Evolutionary conservation across 1,140 invertebrate genomes (phyloP).

Genomic region (Cydia amplana): DNA sequence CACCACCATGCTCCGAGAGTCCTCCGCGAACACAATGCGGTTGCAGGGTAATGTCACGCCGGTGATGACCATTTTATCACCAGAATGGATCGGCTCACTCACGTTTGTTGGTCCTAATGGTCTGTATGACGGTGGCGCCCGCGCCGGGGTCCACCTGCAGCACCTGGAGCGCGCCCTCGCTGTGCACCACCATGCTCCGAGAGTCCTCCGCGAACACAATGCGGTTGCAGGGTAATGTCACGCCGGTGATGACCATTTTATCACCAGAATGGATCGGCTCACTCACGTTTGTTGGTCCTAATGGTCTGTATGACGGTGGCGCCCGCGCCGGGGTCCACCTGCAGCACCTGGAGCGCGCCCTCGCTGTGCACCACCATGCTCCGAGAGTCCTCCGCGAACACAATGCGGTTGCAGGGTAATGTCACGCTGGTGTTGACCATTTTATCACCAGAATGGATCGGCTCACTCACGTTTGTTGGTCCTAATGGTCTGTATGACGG

Average conservation of each 20-base stretch:
- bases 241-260: constrained; percentile 67
- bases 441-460: too few relatives aligned
- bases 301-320: constrained; percentile 63
- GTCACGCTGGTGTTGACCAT: not conserved
- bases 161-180: constrained; percentile 52
- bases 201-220: constrained; percentile 75
- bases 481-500: constrained; percentile 57
- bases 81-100: constrained; percentile 38
- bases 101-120: constrained; percentile 63
- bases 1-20: constrained; percentile 64
- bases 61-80: constrained; percentile 61
- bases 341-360: constrained; percentile 57
- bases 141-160: constrained; percentile 69
- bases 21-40: constrained; percentile 72
- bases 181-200: constrained; percentile 56
- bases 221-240: constrained; percentile 68
- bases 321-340: constrained; percentile 67
- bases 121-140: constrained; percentile 61
- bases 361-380: constrained; percentile 56
- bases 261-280: too few relatives aligned
- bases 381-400: constrained; percentile 72
- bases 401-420: constrained; percentile 46
- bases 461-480: constrained; percentile 62
- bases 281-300: constrained; percentile 63
- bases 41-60: constrained; percentile 69